Percentiles rank a stretch among this genome's conserved stretches.
Conservation (phyloP, 2,113 vertebrate genomes). For the Megalops atlanticus region DNA sequence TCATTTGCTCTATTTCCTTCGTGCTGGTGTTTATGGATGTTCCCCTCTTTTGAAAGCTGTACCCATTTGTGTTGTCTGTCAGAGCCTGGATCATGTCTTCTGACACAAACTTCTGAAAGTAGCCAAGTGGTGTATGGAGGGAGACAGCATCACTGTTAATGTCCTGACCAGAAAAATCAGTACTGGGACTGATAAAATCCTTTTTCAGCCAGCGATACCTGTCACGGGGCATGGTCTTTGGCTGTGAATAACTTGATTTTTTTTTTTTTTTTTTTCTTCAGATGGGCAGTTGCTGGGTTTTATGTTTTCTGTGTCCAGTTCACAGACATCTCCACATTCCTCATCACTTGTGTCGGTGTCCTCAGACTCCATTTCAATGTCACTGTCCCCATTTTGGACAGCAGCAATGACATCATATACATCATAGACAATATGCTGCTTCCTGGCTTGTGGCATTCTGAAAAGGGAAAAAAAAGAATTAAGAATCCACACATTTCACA, state of each 20-base stretch:
- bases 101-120: constrained; percentile 12
- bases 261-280: background rate
- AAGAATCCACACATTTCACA: too few species aligned
- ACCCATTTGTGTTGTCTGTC: constrained; percentile 23
- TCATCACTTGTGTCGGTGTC: background rate
- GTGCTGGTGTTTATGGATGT: constrained; percentile 25
- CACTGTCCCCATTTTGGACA: constrained; percentile 22
- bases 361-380: constrained; percentile 12
- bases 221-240: background rate
- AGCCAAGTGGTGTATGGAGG: constrained; percentile 1
- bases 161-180: constrained; percentile 29
- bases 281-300: constrained; percentile 10
- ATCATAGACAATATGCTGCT: background rate
- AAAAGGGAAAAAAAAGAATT: background rate
- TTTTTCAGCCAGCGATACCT: constrained; percentile 33
- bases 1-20: constrained; percentile 23
- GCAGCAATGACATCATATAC: constrained; percentile 16
- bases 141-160: background rate
- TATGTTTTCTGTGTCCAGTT: constrained; percentile 22
- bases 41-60: constrained; percentile 29
- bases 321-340: background rate
- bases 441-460: background rate
- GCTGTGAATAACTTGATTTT: background rate
- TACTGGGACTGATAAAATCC: constrained; percentile 26
- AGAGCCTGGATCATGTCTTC: constrained; percentile 28